These are phyloP conservation scores for Geopemphigus sp. DNA, from an alignment of 1,140 invertebrate species.

Conservation along the genomic window DNA sequence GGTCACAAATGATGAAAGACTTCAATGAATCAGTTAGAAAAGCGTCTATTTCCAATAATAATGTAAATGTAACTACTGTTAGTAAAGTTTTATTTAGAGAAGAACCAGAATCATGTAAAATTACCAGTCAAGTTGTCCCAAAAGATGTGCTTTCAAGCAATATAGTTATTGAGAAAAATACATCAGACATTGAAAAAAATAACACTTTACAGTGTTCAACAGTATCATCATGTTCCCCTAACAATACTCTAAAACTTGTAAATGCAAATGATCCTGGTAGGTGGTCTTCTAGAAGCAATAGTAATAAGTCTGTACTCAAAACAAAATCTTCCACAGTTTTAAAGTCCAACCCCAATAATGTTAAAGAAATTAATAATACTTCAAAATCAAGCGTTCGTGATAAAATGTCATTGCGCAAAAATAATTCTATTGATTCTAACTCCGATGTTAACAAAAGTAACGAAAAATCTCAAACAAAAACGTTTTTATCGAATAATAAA, in stretches of 20 bases:
- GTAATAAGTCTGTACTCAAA: background rate
- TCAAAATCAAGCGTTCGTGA: background rate
- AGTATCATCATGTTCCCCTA: background rate
- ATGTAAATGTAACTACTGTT: background rate
- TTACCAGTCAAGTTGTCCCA: background rate
- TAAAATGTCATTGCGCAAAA: background rate
- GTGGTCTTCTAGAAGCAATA: background rate
- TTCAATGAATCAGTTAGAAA: slow-evolving; percentile 40
- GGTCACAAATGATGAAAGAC: slow-evolving; percentile 35
- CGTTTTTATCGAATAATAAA: background rate
- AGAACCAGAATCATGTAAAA: background rate
- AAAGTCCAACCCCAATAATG: too few species aligned
- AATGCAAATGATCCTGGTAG: background rate
- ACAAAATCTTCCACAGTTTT: background rate
- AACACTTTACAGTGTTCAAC: background rate
- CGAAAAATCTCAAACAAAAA: background rate
- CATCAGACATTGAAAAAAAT: background rate
- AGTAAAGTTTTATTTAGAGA: slow-evolving; percentile 15
- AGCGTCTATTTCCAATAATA: background rate
- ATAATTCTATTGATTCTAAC: background rate
- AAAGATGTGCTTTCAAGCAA: background rate
- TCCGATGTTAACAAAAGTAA: background rate
- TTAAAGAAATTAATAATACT: background rate
- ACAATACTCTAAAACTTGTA: background rate
- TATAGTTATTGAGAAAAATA: background rate